Percentiles rank a stretch among this genome's conserved stretches.
phyloP scores from a whole-genome alignment of 2,113 vertebrate genomes.

The Corythoichthys intestinalis region DNA sequence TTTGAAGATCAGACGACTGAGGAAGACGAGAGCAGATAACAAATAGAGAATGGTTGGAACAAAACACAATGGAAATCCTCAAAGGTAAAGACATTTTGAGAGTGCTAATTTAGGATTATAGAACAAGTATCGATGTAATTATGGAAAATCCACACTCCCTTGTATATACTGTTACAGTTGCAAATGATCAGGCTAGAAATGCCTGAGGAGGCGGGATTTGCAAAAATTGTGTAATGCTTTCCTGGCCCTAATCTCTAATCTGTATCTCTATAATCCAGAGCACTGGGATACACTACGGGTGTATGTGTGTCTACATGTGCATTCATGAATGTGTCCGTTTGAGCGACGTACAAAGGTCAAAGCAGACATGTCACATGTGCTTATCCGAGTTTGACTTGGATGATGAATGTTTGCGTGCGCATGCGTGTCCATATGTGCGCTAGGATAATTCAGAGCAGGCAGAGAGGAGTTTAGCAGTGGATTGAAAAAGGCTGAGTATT shows the following conservation, averaged over 20 bases:
- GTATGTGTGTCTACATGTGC: slow-evolving; percentile 10
- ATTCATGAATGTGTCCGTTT: slow-evolving; percentile 12
- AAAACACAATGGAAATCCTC: slow-evolving; percentile 22
- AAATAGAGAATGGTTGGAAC: neutral
- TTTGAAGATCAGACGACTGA: neutral
- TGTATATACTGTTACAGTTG: slow-evolving; percentile 30
- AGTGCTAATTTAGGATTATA: slow-evolving; percentile 39
- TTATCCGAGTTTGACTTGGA: slow-evolving; percentile 34
- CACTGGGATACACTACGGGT: slow-evolving; percentile 30
- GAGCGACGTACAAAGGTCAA: slow-evolving; percentile 37
- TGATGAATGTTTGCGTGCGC: slow-evolving; percentile 15
- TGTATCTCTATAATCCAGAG: slow-evolving; percentile 65
- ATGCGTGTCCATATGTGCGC: slow-evolving; percentile 25
- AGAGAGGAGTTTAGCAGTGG: slow-evolving; percentile 27
- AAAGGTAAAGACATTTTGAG: slow-evolving; percentile 11
- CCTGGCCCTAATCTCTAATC: slow-evolving; percentile 75
- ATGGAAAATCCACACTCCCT: slow-evolving; percentile 17
- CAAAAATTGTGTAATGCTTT: slow-evolving; percentile 65
- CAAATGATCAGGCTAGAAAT: slow-evolving; percentile 47
- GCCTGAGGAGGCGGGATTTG: slow-evolving; percentile 43
- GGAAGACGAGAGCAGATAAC: slow-evolving; percentile 2
- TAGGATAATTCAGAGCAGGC: slow-evolving; percentile 21
- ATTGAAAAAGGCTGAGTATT: slow-evolving; percentile 44
- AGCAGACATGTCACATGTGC: slow-evolving; percentile 33
- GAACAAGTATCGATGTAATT: slow-evolving; percentile 20